Percentiles rank a stretch among this genome's conserved stretches.
Evolutionary conservation across 2,797 vertebrate species (phyloP).

Genomic region (Emys orbicularis): DNA sequence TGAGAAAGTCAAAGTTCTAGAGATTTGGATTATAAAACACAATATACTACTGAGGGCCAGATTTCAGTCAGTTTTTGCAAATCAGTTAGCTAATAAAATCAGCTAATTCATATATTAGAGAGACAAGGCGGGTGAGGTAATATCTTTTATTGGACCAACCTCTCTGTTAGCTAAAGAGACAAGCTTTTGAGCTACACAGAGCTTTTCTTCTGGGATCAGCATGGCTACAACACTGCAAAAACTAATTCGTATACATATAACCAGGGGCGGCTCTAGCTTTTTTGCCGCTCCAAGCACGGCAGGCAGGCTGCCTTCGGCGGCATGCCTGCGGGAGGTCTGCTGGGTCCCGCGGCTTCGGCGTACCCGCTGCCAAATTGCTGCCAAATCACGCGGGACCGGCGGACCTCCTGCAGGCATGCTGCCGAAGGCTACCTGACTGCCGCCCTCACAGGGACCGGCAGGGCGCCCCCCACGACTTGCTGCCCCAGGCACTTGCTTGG

Average conservation of each 20-base stretch:
- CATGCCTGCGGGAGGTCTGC: too few relatives aligned
- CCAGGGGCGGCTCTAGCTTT: too few relatives aligned
- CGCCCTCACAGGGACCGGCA: too few relatives aligned
- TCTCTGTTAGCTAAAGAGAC: background rate
- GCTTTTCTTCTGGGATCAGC: background rate
- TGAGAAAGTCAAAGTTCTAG: background rate
- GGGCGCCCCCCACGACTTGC: too few relatives aligned
- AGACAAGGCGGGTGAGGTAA: background rate
- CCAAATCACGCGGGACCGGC: too few relatives aligned
- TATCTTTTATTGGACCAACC: background rate
- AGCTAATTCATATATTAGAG: background rate
- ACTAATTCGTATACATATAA: background rate
- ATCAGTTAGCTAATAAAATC: slow-evolving; percentile 48
- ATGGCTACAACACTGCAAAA: background rate
- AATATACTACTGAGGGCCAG: background rate
- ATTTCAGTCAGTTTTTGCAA: slow-evolving; percentile 41
- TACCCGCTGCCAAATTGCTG: too few relatives aligned
- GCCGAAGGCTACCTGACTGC: too few relatives aligned
- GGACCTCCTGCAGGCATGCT: too few relatives aligned
- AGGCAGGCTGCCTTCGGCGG: too few relatives aligned
- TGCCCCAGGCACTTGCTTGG: too few relatives aligned
- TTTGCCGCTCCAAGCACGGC: too few relatives aligned
- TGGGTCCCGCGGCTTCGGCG: too few relatives aligned
- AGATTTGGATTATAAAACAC: slow-evolving; percentile 29
- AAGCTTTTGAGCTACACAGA: background rate